These are phyloP conservation scores for Triplophysa dalaica DNA, from an alignment of 2,113 vertebrate genomes.

Conservation along the genomic window DNA sequence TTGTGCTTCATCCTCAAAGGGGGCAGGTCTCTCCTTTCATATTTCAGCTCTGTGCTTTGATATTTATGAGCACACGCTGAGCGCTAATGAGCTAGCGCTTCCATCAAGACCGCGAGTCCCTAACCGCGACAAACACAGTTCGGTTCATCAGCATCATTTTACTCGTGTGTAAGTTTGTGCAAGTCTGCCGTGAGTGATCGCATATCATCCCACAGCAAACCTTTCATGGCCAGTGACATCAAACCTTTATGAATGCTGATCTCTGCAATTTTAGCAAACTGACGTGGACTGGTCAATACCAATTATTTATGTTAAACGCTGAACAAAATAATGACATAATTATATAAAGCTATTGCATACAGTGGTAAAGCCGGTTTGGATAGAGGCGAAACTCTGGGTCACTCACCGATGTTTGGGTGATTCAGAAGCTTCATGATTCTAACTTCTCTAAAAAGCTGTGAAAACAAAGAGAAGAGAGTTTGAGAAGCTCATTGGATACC, in stretches of 20 bases:
- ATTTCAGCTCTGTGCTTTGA: constrained; percentile 35
- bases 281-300: not conserved
- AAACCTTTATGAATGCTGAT: constrained; percentile 11
- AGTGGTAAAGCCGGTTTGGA: not conserved
- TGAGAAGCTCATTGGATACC: not conserved
- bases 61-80: constrained; percentile 19
- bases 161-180: not conserved
- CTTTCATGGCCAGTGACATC: not conserved
- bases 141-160: not conserved
- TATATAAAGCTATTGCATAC: not conserved
- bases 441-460: constrained; percentile 91
- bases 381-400: not conserved
- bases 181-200: not conserved
- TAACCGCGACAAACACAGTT: not conserved
- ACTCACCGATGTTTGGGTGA: constrained; percentile 95
- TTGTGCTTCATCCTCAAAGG: constrained; percentile 16
- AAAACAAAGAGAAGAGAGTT: constrained; percentile 40
- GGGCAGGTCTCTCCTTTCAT: constrained; percentile 8
- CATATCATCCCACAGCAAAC: not conserved
- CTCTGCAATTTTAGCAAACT: not conserved
- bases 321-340: not conserved
- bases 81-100: constrained; percentile 35
- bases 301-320: not conserved
- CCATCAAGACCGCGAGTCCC: constrained; percentile 12
- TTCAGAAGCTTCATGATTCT: constrained; percentile 96